Percentiles rank a stretch among this genome's conserved stretches.
Evolutionary conservation across 2,797 vertebrate genomes (phyloP).

Genomic region (Enteromius radiatus): DNA sequence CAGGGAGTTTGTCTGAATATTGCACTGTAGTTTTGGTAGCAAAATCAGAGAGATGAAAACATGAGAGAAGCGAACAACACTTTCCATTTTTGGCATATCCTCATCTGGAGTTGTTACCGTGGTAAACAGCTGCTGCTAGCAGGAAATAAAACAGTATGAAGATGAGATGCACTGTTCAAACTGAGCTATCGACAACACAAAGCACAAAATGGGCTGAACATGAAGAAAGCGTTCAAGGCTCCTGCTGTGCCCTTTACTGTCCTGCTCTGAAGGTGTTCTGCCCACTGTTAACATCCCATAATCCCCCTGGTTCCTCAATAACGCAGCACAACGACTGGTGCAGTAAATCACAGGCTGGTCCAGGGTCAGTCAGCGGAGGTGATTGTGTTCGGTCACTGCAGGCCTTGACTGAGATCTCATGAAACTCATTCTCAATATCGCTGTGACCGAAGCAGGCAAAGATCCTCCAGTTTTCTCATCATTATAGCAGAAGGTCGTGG

Average conservation of each 20-base stretch:
- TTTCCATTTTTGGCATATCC: neutral
- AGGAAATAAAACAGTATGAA: neutral
- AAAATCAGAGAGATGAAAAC: slow-evolving; percentile 1
- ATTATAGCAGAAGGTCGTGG: slow-evolving; percentile 4
- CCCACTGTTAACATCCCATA: slow-evolving; percentile 6
- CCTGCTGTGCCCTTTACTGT: slow-evolving; percentile 15
- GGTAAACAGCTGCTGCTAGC: neutral
- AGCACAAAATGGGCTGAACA: neutral
- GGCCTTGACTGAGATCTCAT: slow-evolving; percentile 28
- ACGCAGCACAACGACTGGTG: neutral
- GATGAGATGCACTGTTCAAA: neutral
- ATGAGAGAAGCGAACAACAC: neutral
- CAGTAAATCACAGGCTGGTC: slow-evolving; percentile 38
- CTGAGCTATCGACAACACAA: neutral
- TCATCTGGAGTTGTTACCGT: neutral
- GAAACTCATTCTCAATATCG: slow-evolving; percentile 17
- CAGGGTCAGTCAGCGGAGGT: slow-evolving; percentile 20
- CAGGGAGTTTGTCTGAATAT: neutral
- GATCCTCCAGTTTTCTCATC: slow-evolving; percentile 17
- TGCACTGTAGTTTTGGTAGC: neutral
- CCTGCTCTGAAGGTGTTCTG: slow-evolving; percentile 2
- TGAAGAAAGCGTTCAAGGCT: neutral
- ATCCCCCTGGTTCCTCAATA: slow-evolving; percentile 10
- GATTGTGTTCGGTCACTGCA: slow-evolving; percentile 20
- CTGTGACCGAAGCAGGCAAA: neutral